phyloP scores from a whole-genome alignment of 2,888 invertebrate species.

The Megamerina dolium region DNA sequence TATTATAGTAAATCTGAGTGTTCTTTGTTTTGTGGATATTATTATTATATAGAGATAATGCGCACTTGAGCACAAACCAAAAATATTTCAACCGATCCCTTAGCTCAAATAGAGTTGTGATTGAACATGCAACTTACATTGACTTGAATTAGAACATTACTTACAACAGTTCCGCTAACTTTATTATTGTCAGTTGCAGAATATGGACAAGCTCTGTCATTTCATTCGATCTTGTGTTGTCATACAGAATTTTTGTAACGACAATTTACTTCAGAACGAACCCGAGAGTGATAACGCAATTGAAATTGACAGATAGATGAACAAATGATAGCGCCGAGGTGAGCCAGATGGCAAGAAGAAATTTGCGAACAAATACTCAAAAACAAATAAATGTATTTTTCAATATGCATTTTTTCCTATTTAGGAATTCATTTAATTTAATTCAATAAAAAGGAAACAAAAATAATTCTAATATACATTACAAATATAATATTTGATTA shows the following conservation, averaged over 20 bases:
- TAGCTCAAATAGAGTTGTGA: conserved; percentile 1
- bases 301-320: neutral
- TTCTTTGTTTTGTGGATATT: neutral
- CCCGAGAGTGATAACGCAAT: neutral
- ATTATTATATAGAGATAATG: neutral
- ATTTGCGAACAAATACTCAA: conserved; percentile 2
- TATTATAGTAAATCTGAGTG: no score
- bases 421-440: no score
- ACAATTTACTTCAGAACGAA: conserved; percentile 1
- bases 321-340: neutral
- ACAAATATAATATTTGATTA: no score
- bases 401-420: no score
- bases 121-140: neutral
- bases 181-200: neutral
- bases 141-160: no score
- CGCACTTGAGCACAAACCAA: neutral
- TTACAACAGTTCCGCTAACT: neutral
- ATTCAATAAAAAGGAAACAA: no score
- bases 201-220: neutral
- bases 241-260: conserved; percentile 1
- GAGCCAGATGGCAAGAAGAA: neutral
- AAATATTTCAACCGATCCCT: neutral
- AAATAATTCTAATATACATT: no score
- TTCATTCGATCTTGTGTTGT: conserved; percentile 1
- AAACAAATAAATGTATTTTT: conserved; percentile 1